phyloP scores from a whole-genome alignment of 2,888 invertebrate genomes.

The Arenicola marina region DNA sequence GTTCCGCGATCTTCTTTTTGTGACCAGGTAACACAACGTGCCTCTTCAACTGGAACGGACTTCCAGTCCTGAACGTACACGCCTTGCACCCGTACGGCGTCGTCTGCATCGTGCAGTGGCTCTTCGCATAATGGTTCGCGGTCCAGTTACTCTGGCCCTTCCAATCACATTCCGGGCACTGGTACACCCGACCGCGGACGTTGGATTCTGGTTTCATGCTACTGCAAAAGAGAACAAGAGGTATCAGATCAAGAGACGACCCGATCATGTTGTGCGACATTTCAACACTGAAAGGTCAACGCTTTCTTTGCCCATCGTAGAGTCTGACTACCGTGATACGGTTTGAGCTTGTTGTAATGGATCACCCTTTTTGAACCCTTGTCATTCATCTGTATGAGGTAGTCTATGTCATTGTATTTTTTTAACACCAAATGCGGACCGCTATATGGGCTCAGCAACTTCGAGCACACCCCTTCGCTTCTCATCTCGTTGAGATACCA shows the following conservation, averaged over 20 bases:
- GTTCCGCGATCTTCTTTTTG: no score
- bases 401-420: neutral
- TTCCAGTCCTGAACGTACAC: neutral
- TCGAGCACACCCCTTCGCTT: neutral
- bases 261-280: no score
- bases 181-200: no score
- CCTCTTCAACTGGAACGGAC: no score
- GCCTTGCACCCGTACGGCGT: neutral
- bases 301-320: neutral
- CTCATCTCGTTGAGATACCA: neutral
- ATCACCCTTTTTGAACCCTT: neutral
- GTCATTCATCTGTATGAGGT: neutral
- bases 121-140: neutral
- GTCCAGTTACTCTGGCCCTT: neutral
- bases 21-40: no score
- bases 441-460: neutral
- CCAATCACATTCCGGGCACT: neutral
- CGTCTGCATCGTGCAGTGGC: neutral
- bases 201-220: no score
- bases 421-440: neutral
- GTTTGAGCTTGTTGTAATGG: neutral
- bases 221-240: no score
- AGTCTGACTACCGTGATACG: neutral
- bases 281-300: no score
- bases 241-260: no score